These are phyloP conservation scores for Unio delphinus DNA, from an alignment of 2,888 invertebrate species.

Conservation along the genomic window DNA sequence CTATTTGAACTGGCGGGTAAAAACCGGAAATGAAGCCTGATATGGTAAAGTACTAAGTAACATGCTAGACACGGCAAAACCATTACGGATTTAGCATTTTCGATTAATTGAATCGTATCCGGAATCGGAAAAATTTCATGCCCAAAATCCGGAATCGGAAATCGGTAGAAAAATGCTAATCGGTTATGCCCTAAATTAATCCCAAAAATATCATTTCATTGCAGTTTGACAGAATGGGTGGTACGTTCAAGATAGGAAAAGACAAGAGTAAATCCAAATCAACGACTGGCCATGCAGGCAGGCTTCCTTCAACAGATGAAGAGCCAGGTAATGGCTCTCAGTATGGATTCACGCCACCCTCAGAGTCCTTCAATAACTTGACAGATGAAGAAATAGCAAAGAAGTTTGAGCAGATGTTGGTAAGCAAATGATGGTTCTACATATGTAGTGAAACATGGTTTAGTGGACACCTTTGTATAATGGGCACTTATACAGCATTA, in stretches of 20 bases:
- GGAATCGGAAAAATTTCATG: no score
- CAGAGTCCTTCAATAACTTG: constrained; percentile 74
- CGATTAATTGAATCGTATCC: no score
- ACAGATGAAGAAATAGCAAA: constrained; percentile 80
- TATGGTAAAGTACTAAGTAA: no score
- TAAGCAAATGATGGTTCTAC: constrained; percentile 66
- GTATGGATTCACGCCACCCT: constrained; percentile 32
- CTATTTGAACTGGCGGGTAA: no score
- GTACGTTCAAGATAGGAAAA: constrained; percentile 47
- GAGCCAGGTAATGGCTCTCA: constrained; percentile 21
- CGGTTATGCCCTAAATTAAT: no score
- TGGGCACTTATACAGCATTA: no score
- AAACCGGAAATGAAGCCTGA: no score
- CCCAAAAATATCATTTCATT: constrained; percentile 11
- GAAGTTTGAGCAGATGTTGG: constrained; percentile 87
- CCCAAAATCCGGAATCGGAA: no score
- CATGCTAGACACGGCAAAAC: no score
- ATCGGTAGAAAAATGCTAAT: no score
- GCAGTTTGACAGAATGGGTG: constrained; percentile 54
- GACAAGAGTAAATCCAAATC: constrained; percentile 51
- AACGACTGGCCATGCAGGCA: constrained; percentile 29
- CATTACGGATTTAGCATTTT: no score
- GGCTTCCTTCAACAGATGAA: constrained; percentile 28
- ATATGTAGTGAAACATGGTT: not conserved
- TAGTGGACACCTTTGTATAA: no score